Base-by-base conservation (phyloP, 2,113 vertebrate species). In the Osmerus eperlanus region DNA sequence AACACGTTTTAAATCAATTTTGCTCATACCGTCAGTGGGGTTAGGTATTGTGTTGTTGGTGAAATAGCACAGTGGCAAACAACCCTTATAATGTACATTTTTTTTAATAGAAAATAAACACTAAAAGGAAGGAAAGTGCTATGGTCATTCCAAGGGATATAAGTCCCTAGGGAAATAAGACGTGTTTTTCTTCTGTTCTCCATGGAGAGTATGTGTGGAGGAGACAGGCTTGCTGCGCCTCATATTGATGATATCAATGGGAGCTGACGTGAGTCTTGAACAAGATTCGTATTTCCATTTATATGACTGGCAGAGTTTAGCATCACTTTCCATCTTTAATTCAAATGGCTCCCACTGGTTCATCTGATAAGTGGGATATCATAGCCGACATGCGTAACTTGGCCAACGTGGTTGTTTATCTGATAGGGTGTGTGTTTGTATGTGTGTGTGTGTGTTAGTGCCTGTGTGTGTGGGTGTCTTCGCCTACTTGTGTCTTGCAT, bases 341-440 rank as follows among this genome's bases (percentile, higher is more conserved):
- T 68, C 71, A 73, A 58, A 66, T 21, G 54, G 72, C 59, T 72
- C 67, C 29, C 73, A 76, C 68, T 58, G 67, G 23, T 58, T 62
- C 64, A 70, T 78, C 69, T 25, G 73, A 68, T 69, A 70, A 76
- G 36, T 41, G 54, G 41, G 62, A 65, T 62, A 61, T 70, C 58
- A 66, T 62, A 72, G 56, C 62, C 72, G 14, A 70, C 61, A 71
- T 67, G 67, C 60, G 67, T 76, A 58, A 59, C 36, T 60, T 28
- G 64, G 59, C 41, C 70, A 73, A 71, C 52, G 70, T 36, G 62
- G 64, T 18, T 67, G 65, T 61, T 63, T 70, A 58, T 71, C 55
- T 74, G 65, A 74, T 68, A 58, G 62, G 29, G 29, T 64, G 61
- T 36, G 61, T 18, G 25, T 63, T 25, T 64, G 62, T 36, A 28